Conservation (phyloP, 2,797 vertebrate genomes). For the Bovichtus variegatus region DNA sequence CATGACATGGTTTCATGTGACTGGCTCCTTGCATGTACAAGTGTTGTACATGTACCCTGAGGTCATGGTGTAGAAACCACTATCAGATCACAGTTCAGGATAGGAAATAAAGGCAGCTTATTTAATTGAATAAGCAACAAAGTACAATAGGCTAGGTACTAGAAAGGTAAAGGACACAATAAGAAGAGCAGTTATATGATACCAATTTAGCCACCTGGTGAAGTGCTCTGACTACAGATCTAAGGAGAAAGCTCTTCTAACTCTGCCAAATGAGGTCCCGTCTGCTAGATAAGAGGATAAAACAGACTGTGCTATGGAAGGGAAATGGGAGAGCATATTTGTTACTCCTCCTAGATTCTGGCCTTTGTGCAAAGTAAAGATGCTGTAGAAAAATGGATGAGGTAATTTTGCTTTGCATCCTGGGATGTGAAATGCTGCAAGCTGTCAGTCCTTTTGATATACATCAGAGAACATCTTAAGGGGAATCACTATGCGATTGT, state of each 20-base stretch:
- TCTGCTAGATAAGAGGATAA: constrained; percentile 61
- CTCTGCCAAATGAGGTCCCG: constrained; percentile 62
- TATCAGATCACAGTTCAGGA: constrained; percentile 23
- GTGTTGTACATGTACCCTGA: constrained; percentile 46
- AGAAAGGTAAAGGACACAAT: constrained; percentile 48
- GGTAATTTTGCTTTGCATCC: constrained; percentile 26
- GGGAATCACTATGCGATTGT: constrained; percentile 12
- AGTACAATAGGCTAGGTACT: constrained; percentile 7
- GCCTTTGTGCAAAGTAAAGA: constrained; percentile 34
- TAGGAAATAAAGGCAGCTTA: constrained; percentile 31
- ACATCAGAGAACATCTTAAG: constrained; percentile 27
- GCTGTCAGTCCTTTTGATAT: constrained; percentile 50
- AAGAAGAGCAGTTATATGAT: constrained; percentile 46
- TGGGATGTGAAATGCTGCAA: constrained; percentile 16
- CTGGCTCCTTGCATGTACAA: constrained; percentile 26
- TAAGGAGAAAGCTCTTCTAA: constrained; percentile 33
- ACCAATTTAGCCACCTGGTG: constrained; percentile 57
- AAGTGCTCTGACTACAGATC: constrained; percentile 36
- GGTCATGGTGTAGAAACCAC: constrained; percentile 32
- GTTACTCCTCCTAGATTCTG: constrained; percentile 18
- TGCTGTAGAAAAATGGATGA: constrained; percentile 12
- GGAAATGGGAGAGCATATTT: constrained; percentile 30
- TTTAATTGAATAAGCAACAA: constrained; percentile 56
- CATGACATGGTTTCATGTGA: constrained; percentile 25
- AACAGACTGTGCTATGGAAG: constrained; percentile 42